phyloP scores from a whole-genome alignment of 2,797 vertebrate species.

The Thaleichthys pacificus region DNA sequence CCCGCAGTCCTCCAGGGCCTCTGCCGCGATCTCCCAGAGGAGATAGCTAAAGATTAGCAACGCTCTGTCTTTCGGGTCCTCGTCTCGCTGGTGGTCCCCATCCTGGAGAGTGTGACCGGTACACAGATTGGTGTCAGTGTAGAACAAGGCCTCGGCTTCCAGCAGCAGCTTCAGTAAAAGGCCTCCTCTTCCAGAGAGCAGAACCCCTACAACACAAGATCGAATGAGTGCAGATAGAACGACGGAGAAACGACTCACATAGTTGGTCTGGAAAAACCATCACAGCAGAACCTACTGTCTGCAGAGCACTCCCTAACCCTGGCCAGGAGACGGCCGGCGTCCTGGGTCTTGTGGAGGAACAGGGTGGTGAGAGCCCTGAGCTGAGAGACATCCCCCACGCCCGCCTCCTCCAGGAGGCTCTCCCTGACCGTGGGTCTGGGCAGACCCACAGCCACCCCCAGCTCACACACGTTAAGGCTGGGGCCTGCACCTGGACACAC shows the following conservation, averaged over 20 bases:
- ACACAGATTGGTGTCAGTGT: slow-evolving; percentile 16
- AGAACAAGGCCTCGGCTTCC: slow-evolving; percentile 39
- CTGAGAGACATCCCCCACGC: slow-evolving; percentile 46
- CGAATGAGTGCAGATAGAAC: neutral
- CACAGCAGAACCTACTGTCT: slow-evolving; percentile 37
- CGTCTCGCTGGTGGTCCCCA: neutral
- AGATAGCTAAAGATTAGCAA: slow-evolving; percentile 53
- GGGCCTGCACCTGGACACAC: slow-evolving; percentile 26
- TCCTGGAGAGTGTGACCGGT: neutral
- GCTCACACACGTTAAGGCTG: slow-evolving; percentile 54
- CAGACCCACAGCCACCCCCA: slow-evolving; percentile 53
- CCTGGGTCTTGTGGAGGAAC: slow-evolving; percentile 55
- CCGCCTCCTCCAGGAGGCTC: slow-evolving; percentile 49
- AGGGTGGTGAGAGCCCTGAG: slow-evolving; percentile 51
- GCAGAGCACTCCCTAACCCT: slow-evolving; percentile 39
- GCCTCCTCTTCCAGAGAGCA: slow-evolving; percentile 52
- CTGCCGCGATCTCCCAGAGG: slow-evolving; percentile 52
- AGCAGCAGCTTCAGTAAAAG: slow-evolving; percentile 51
- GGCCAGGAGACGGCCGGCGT: slow-evolving; percentile 38
- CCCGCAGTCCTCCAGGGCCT: slow-evolving; percentile 44
- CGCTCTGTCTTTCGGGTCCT: slow-evolving; percentile 15
- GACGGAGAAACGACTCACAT: too few species aligned
- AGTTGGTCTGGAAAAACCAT: neutral
- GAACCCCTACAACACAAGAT: slow-evolving; percentile 38
- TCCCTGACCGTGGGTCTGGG: slow-evolving; percentile 44